A percentile compares a stretch with the other conserved stretches of the same genome.
These are phyloP conservation scores for Thymelicus sylvestris DNA, from an alignment of 2,888 invertebrate genomes.

Conservation along the genomic window DNA sequence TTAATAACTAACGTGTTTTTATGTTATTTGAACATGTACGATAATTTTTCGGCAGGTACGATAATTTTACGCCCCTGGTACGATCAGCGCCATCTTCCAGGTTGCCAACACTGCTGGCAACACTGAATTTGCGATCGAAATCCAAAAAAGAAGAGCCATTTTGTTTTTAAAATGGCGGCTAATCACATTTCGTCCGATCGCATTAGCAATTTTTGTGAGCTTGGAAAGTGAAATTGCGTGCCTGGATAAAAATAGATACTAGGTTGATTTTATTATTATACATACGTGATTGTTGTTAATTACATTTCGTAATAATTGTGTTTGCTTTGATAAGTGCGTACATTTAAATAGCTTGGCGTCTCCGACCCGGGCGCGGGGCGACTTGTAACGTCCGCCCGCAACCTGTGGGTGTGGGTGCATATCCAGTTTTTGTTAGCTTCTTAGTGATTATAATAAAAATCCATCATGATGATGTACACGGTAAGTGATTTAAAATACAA, in stretches of 20 bases:
- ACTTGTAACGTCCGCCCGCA: conserved; percentile 3
- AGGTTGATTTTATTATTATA: neutral
- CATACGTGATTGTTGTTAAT: neutral
- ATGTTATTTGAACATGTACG: no score
- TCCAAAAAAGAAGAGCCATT: conserved; percentile 39
- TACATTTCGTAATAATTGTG: neutral
- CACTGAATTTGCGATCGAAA: neutral
- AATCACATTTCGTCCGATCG: conserved; percentile 52
- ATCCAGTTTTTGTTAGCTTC: neutral
- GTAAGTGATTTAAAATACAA: conserved; percentile 53
- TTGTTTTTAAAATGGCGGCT: conserved; percentile 61
- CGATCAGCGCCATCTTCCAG: no score
- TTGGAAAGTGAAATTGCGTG: neutral
- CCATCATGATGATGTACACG: conserved; percentile 79
- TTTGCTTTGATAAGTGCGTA: neutral
- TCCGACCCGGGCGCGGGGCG: neutral
- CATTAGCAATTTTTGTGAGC: conserved; percentile 11
- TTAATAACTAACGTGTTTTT: no score
- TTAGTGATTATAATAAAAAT: conserved; percentile 61
- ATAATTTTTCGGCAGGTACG: no score
- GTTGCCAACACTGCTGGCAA: no score
- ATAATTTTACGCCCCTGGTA: no score
- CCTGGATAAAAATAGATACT: neutral
- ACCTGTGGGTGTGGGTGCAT: conserved; percentile 6
- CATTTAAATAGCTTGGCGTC: conserved; percentile 1